phyloP scores from a whole-genome alignment of 2,888 invertebrate genomes.

The Rotaria macrura region DNA sequence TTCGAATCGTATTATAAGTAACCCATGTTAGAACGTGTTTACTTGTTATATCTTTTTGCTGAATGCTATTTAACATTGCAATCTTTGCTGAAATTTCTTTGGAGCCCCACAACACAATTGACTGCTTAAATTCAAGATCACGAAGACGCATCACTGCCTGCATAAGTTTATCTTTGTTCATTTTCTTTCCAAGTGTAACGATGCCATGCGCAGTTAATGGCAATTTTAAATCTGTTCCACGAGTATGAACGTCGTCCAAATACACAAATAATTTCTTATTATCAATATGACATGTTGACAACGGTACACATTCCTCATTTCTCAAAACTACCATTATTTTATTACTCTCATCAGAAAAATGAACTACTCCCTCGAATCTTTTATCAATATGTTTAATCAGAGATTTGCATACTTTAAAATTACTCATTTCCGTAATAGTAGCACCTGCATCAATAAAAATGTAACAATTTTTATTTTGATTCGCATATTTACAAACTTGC shows the following conservation, averaged over 20 bases:
- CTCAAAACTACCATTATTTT: background rate
- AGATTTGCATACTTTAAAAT: background rate
- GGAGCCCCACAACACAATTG: background rate
- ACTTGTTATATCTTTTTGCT: background rate
- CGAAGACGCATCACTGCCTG: background rate
- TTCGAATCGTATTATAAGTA: background rate
- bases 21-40: constrained; percentile 1
- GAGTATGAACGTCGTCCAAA: background rate
- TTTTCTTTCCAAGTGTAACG: background rate
- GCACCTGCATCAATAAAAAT: background rate
- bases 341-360: background rate
- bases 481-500: background rate
- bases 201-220: constrained; percentile 1
- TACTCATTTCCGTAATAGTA: background rate
- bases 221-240: background rate
- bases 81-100: constrained; percentile 2
- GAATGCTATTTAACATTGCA: background rate
- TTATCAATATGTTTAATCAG: background rate
- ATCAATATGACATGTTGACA: background rate
- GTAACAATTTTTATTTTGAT: background rate
- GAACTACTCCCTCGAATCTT: background rate
- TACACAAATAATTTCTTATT: background rate
- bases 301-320: background rate
- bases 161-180: constrained; percentile 4
- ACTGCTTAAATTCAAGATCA: background rate